Conservation (phyloP, 2,113 vertebrate species). For the Heterotis niloticus region DNA sequence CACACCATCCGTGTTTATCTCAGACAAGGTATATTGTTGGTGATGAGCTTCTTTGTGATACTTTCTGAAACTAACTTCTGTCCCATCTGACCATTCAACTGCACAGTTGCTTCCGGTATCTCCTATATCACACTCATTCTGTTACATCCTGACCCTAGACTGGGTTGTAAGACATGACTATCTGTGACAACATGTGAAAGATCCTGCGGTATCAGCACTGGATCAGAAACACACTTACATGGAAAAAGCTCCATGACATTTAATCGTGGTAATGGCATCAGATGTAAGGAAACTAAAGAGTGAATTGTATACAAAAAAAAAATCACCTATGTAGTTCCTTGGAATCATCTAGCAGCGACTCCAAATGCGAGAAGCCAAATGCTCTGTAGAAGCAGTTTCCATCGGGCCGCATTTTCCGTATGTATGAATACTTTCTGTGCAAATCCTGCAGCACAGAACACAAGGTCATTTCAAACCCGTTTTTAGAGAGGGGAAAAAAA, state of each 20-base stretch:
- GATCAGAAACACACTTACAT: no score
- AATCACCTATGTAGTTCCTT: conserved; percentile 81
- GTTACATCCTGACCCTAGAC: no score
- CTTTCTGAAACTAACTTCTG: conserved; percentile 7
- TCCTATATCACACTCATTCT: no score
- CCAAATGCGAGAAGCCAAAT: conserved; percentile 87
- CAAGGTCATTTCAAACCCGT: no score
- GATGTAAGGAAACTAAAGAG: no score
- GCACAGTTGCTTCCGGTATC: no score
- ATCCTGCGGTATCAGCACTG: background rate
- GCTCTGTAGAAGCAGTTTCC: conserved; percentile 93
- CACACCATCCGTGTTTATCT: background rate
- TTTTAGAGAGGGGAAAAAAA: no score
- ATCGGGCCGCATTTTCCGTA: conserved; percentile 86
- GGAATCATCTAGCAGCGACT: conserved; percentile 82
- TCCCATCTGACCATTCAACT: no score
- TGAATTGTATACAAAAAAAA: background rate
- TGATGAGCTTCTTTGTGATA: background rate
- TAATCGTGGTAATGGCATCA: no score
- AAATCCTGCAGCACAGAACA: conserved; percentile 66
- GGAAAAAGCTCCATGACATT: background rate
- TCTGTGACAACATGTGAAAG: background rate
- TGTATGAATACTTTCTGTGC: conserved; percentile 83
- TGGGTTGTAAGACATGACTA: no score
- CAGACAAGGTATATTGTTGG: background rate